Evolutionary conservation across 2,888 invertebrate genomes (phyloP), one percentile per base, ranked within the genome.

Genomic region (Morpho achilles): DNA sequence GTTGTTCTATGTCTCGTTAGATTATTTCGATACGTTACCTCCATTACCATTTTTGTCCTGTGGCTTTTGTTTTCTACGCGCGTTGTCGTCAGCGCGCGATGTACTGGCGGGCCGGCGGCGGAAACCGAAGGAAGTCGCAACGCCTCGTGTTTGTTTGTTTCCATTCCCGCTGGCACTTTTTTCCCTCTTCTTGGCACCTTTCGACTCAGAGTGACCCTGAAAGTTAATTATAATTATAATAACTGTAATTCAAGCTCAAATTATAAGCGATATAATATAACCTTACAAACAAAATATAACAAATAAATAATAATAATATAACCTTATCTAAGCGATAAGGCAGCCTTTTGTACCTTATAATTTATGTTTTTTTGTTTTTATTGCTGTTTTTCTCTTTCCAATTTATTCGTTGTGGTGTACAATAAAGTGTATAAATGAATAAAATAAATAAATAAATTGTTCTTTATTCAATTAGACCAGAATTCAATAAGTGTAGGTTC

Each of bases 81-180:
- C 79, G 70, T 87, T 85, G 74, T 87, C 87, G 63, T 88, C 89
- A 7, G 89, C 88, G 5, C 90, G 80, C 45, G 88, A 89, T 48
- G 82, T 82, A 76, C 87, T 87, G 64, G 90, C 90, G 1, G 90
- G 92, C 58, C 94, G 93, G 61, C 95, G 92, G 53, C 95, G 94
- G 85, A 96, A 96, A 51, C 96, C 96, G 80, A 96, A 96, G 48
- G 96, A 96, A 76, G 95, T 96, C 59, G 96, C 94, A 64, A 96
- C 94, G 53, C 96, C 96, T 65, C 94, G 92, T 61, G 92, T 93
- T 58, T 87, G 91, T 71, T 92, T 91, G 71, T 86, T 90, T 3
- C 87, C 87, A 73, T 88, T 89, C 6, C 67, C 68, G 9, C 83
- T 79, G 60, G 76, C 81, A 62, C 86, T 87, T 71, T 89, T 89